Percentiles rank a stretch among this genome's conserved stretches.
These are phyloP conservation scores for Scaptomyza flava DNA, from an alignment of 2,888 invertebrate species.

Conservation along the genomic window DNA sequence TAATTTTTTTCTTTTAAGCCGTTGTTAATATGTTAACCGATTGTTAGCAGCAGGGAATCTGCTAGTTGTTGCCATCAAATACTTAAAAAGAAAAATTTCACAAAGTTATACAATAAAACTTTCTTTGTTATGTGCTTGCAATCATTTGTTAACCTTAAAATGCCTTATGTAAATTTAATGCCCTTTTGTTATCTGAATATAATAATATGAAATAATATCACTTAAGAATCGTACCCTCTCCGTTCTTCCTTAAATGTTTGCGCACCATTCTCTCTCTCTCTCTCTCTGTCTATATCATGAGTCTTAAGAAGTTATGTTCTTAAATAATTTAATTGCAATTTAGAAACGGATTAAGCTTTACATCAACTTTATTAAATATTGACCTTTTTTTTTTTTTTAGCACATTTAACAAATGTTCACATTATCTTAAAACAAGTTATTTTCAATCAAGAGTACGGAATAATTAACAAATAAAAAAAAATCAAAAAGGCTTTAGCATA, in stretches of 20 bases:
- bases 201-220: background rate
- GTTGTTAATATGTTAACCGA: constrained; percentile 26
- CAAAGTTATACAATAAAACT: constrained; percentile 34
- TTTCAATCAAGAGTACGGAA: constrained; percentile 4
- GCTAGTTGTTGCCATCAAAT: constrained; percentile 39
- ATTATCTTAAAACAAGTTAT: constrained; percentile 13
- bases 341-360: background rate
- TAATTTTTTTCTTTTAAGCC: background rate
- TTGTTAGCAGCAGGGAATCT: constrained; percentile 38
- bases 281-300: constrained; percentile 6
- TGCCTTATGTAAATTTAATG: constrained; percentile 25
- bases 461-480: constrained; percentile 2
- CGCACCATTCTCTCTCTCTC: no score
- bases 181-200: background rate
- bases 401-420: constrained; percentile 13
- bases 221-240: background rate
- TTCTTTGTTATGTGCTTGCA: constrained; percentile 25
- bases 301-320: background rate
- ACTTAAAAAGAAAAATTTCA: constrained; percentile 11
- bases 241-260: background rate
- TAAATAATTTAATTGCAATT: background rate
- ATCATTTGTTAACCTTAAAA: no score
- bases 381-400: constrained; percentile 18
- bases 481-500: constrained; percentile 7
- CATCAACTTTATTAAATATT: constrained; percentile 21